phyloP scores from a whole-genome alignment of 2,113 vertebrate genomes.

The Myrmophylax atrothorax region DNA sequence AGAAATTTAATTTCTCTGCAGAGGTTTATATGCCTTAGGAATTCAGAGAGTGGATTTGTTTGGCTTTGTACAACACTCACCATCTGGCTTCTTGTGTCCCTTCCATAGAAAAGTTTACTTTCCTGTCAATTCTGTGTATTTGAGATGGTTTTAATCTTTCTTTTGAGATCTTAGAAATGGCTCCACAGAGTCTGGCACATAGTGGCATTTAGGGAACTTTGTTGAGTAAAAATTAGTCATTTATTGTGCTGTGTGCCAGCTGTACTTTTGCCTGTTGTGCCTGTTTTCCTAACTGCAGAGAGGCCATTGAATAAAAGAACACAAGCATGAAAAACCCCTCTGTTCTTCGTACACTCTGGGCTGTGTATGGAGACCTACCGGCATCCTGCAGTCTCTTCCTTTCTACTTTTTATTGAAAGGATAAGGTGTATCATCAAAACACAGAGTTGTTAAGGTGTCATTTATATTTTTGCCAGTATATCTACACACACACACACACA shows the following conservation, averaged over 20 bases:
- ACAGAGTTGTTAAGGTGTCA: not conserved
- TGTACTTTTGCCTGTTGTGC: conserved; percentile 62
- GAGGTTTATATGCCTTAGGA: conserved; percentile 36
- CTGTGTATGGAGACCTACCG: not conserved
- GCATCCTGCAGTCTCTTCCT: not conserved
- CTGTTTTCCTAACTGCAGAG: conserved; percentile 56
- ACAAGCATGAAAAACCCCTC: conserved; percentile 1
- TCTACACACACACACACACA: not conserved
- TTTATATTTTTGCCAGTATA: not conserved
- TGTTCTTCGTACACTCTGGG: not conserved
- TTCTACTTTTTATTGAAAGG: not conserved
- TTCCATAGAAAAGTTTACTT: conserved; percentile 59
- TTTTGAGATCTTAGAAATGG: conserved; percentile 56
- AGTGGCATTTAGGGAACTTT: conserved; percentile 21
- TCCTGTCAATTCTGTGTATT: conserved; percentile 54
- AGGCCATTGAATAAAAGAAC: conserved; percentile 27
- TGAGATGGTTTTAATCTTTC: conserved; percentile 59
- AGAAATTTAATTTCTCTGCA: conserved; percentile 44
- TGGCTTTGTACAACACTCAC: conserved; percentile 45
- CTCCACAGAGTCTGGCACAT: conserved; percentile 51
- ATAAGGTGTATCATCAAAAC: not conserved
- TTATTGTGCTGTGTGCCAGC: conserved; percentile 60
- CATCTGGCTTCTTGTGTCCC: conserved; percentile 51
- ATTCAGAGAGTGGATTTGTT: conserved; percentile 47
- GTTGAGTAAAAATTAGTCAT: conserved; percentile 64